Evolutionary conservation across 2,888 invertebrate genomes (phyloP).

Genomic region (Himalopsyche japonica): DNA sequence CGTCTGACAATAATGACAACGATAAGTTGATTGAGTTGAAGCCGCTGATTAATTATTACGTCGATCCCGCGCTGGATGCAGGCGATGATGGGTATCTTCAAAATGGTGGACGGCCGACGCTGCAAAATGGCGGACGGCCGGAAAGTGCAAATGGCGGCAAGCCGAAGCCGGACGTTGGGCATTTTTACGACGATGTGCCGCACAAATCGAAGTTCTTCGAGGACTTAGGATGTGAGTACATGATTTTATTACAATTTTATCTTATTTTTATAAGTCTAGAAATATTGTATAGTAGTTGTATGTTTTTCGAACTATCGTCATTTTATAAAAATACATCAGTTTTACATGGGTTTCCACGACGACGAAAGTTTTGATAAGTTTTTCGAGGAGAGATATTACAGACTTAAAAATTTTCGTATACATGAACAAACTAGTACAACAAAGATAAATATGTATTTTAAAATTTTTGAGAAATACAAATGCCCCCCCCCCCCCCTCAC

Average conservation of each 20-base stretch:
- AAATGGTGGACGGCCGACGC: background rate
- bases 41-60: conserved; percentile 16
- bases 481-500: no score
- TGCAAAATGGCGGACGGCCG: background rate
- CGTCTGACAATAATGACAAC: background rate
- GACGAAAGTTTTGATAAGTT: no score
- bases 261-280: no score
- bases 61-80: background rate
- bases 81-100: background rate
- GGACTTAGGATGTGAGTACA: conserved; percentile 70
- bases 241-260: background rate
- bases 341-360: no score
- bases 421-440: no score
- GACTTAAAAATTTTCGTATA: no score
- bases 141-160: background rate
- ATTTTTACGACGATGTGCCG: conserved; percentile 39
- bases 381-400: no score
- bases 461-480: no score
- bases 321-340: no score
- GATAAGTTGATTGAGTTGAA: background rate
- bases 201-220: conserved; percentile 68
- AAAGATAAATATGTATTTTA: no score
- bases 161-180: conserved; percentile 33
- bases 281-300: no score
- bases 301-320: no score